phyloP scores from a whole-genome alignment of 2,888 invertebrate species.

The Rhagonycha fulva region DNA sequence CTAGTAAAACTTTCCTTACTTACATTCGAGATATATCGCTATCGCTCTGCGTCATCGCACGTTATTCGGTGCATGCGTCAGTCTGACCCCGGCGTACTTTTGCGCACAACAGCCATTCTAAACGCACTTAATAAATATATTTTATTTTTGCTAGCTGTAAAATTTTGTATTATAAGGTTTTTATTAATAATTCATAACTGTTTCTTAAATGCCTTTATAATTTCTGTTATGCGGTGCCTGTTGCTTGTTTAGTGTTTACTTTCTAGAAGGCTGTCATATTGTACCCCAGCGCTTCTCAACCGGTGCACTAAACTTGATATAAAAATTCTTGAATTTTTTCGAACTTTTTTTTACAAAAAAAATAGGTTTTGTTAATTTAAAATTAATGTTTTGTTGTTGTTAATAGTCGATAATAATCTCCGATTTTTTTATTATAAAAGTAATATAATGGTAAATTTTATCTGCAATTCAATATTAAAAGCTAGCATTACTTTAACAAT shows the following conservation, averaged over 20 bases:
- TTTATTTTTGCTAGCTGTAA: background rate
- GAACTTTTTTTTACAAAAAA: no score
- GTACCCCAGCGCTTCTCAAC: background rate
- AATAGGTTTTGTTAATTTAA: no score
- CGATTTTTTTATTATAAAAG: no score
- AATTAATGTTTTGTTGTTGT: no score
- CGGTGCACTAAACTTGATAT: background rate
- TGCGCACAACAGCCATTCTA: conserved; percentile 42
- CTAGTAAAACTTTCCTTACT: background rate
- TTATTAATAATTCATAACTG: no score
- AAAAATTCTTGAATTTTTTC: background rate
- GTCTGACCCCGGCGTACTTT: conserved; percentile 52
- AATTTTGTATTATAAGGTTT: background rate
- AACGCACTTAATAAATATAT: background rate
- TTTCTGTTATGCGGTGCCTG: background rate
- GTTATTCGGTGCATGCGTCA: conserved; percentile 11
- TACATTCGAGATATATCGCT: background rate
- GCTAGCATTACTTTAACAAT: no score
- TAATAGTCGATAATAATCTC: no score
- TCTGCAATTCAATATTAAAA: no score
- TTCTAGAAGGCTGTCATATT: background rate
- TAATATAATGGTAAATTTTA: no score
- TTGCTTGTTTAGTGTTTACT: background rate
- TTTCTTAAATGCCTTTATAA: background rate
- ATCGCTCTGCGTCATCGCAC: conserved; percentile 16